A percentile compares a stretch with the other conserved stretches of the same genome.
These are phyloP conservation scores for Sycophaga agraensis DNA, from an alignment of 1,140 invertebrate genomes.

Conservation along the genomic window DNA sequence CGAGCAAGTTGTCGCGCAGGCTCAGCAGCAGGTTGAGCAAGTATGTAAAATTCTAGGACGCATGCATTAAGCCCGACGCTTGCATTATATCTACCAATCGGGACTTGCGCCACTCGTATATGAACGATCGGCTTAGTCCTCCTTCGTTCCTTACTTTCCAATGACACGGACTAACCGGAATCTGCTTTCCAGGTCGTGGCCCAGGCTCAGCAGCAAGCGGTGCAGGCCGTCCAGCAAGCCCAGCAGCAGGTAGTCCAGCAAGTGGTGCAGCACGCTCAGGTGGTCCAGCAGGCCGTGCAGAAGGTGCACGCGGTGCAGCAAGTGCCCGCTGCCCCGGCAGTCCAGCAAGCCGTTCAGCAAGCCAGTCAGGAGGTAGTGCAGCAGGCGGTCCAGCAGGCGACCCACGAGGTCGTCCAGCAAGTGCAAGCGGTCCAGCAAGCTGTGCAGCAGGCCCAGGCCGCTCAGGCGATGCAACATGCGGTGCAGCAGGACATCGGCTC, in stretches of 20 bases:
- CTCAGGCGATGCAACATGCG: constrained; percentile 55
- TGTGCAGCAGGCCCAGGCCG: constrained; percentile 59
- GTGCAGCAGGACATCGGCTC: constrained; percentile 55
- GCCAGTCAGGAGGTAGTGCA: constrained; percentile 60
- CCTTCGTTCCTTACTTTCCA: too few relatives aligned
- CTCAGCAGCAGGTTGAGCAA: constrained; percentile 55
- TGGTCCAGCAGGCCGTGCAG: constrained; percentile 58
- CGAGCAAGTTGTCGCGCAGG: constrained; percentile 52
- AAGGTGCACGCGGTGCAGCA: constrained; percentile 45
- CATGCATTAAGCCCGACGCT: too few relatives aligned
- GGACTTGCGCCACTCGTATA: too few relatives aligned
- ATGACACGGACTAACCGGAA: too few relatives aligned
- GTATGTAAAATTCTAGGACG: background rate
- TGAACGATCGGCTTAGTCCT: too few relatives aligned
- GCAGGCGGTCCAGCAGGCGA: constrained; percentile 63
- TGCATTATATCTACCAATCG: too few relatives aligned
- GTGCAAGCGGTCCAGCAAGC: constrained; percentile 64
- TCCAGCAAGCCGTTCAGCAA: constrained; percentile 51
- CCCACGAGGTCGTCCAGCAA: constrained; percentile 61
- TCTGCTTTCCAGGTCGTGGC: constrained; percentile 40
- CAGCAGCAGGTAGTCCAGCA: constrained; percentile 55
- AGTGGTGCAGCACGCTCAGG: constrained; percentile 52
- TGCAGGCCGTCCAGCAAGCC: constrained; percentile 51
- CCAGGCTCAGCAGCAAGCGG: constrained; percentile 51
- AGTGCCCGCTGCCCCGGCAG: constrained; percentile 40